Evolutionary conservation across 2,797 vertebrate genomes (phyloP).

Genomic region (Luscinia luscinia): DNA sequence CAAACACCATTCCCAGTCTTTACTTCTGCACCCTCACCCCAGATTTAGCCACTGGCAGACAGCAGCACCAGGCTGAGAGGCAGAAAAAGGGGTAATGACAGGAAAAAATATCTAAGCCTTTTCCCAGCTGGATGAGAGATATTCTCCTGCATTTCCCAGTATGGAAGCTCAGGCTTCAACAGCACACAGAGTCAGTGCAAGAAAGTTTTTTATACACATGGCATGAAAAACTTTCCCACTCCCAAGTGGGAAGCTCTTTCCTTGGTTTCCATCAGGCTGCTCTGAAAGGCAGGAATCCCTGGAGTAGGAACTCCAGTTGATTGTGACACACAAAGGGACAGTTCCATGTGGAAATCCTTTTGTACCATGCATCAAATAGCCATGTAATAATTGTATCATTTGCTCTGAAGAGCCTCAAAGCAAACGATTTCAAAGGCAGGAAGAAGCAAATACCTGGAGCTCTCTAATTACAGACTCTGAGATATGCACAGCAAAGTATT

Average conservation of each 20-base stretch:
- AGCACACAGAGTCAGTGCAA: background rate
- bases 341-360: conserved; percentile 47
- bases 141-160: background rate
- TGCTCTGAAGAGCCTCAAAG: conserved; percentile 69
- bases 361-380: conserved; percentile 62
- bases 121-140: background rate
- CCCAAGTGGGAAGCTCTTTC: background rate
- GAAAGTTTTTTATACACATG: rapidly evolving
- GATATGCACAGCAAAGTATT: conserved; percentile 74
- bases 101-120: background rate
- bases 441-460: conserved; percentile 77
- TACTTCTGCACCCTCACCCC: background rate
- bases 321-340: conserved; percentile 1
- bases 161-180: background rate
- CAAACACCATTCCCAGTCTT: background rate
- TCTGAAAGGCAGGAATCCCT: background rate
- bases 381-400: conserved; percentile 57
- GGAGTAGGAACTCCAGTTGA: background rate
- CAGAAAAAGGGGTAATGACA: background rate
- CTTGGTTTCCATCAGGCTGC: background rate
- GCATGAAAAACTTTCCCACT: background rate
- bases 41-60: background rate
- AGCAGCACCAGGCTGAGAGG: background rate
- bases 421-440: conserved; percentile 80
- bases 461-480: conserved; percentile 81